These are phyloP conservation scores for Mesitornis unicolor DNA, from an alignment of 2,113 vertebrate genomes.

Conservation along the genomic window DNA sequence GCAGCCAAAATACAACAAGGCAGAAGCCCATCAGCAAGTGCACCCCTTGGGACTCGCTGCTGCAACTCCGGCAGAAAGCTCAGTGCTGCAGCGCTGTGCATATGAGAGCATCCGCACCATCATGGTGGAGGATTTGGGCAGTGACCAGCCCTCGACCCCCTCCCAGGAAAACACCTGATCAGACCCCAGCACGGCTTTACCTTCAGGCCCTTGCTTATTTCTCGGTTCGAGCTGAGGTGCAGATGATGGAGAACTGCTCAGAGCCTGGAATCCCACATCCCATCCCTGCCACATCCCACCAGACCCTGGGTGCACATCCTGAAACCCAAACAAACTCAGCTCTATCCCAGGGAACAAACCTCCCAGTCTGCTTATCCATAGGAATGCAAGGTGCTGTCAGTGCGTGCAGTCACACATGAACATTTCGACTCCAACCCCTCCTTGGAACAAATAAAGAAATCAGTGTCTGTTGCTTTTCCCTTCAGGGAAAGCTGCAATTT, in stretches of 20 bases:
- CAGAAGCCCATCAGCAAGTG: neutral
- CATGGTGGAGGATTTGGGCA: neutral
- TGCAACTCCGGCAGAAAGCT: neutral
- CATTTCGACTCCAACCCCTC: neutral
- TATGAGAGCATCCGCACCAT: neutral
- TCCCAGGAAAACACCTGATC: neutral
- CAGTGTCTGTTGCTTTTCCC: neutral
- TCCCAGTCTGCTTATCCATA: neutral
- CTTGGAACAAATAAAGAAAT: neutral
- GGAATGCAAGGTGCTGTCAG: neutral
- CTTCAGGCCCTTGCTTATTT: neutral
- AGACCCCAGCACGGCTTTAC: neutral
- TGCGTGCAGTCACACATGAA: neutral
- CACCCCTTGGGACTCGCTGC: neutral
- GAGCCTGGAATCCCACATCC: constrained; percentile 4
- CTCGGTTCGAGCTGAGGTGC: neutral
- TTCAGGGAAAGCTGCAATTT: neutral
- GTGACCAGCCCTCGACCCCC: neutral
- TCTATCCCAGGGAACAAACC: neutral
- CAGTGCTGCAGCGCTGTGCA: fast-evolving
- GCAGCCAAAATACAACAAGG: fast-evolving
- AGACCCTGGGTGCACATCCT: neutral
- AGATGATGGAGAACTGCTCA: neutral
- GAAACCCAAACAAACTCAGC: neutral
- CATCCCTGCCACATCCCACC: neutral